These are phyloP conservation scores for Frankliniella intonsa DNA, from an alignment of 2,888 invertebrate species.

Conservation along the genomic window DNA sequence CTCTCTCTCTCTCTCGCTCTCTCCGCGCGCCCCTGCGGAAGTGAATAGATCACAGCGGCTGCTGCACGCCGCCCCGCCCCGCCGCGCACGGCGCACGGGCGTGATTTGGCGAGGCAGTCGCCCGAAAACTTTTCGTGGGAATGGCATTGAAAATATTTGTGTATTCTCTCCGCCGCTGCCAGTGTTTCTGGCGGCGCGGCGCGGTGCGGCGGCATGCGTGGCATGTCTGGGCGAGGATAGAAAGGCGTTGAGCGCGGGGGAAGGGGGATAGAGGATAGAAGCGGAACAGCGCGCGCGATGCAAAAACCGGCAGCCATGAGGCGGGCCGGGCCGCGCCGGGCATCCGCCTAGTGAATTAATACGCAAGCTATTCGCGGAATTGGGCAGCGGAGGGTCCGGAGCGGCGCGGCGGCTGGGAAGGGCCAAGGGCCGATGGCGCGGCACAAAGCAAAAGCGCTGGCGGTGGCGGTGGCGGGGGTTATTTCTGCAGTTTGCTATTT, in stretches of 20 bases:
- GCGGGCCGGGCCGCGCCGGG: not conserved
- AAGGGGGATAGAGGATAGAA: not conserved
- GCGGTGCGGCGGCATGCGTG: not conserved
- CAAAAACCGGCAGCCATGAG: not conserved
- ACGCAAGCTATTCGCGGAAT: not conserved
- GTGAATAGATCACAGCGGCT: conserved; percentile 1
- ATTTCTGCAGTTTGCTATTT: no score
- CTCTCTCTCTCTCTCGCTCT: not conserved
- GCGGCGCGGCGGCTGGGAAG: not conserved
- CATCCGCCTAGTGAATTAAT: conserved; percentile 4
- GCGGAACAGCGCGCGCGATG: not conserved
- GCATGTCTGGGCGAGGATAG: not conserved
- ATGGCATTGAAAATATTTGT: not conserved
- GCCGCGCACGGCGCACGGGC: no score
- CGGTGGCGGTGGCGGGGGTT: no score
- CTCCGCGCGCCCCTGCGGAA: not conserved
- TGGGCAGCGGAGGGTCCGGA: not conserved
- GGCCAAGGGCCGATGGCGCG: no score
- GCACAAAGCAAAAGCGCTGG: no score
- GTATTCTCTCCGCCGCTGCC: no score
- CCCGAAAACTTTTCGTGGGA: not conserved
- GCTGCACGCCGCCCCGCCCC: not conserved
- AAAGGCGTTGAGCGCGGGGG: not conserved
- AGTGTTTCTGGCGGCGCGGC: no score
- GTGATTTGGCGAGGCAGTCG: not conserved